These are phyloP conservation scores for Ceuthmochares aereus DNA, from an alignment of 2,113 vertebrate genomes.

Conservation along the genomic window DNA sequence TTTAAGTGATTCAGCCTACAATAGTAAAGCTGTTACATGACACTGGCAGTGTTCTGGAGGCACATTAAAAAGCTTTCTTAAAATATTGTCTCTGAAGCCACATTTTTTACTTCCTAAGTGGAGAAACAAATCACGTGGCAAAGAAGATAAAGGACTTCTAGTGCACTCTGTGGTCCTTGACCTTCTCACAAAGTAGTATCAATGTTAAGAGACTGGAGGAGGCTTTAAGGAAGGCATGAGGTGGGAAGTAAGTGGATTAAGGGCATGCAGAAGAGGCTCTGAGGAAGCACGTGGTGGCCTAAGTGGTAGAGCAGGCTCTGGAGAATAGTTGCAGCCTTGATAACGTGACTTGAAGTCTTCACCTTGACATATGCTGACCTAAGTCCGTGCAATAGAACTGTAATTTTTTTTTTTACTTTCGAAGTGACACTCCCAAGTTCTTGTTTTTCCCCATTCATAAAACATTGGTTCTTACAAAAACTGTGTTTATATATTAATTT, in stretches of 20 bases:
- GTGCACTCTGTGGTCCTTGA: background rate
- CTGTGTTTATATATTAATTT: background rate
- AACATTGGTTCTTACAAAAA: background rate
- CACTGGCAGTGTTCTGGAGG: background rate
- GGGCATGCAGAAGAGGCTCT: background rate
- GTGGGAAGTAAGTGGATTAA: background rate
- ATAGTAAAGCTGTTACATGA: background rate
- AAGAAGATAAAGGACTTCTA: background rate
- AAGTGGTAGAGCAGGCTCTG: background rate
- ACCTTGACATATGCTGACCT: accelerated
- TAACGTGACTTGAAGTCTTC: background rate
- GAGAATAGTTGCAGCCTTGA: background rate
- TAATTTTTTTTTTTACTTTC: background rate
- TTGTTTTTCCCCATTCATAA: background rate
- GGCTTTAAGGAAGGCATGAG: background rate
- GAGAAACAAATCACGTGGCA: background rate
- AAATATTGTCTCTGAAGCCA: background rate
- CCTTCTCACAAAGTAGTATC: background rate
- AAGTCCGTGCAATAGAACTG: background rate
- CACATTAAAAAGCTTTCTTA: background rate
- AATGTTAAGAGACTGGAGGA: background rate
- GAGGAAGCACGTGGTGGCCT: background rate
- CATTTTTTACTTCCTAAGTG: background rate
- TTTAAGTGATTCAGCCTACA: background rate
- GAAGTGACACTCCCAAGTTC: background rate